Evolutionary conservation across 2,797 vertebrate species (phyloP), one percentile per base, ranked within the genome.

Genomic region (Betta splendens): DNA sequence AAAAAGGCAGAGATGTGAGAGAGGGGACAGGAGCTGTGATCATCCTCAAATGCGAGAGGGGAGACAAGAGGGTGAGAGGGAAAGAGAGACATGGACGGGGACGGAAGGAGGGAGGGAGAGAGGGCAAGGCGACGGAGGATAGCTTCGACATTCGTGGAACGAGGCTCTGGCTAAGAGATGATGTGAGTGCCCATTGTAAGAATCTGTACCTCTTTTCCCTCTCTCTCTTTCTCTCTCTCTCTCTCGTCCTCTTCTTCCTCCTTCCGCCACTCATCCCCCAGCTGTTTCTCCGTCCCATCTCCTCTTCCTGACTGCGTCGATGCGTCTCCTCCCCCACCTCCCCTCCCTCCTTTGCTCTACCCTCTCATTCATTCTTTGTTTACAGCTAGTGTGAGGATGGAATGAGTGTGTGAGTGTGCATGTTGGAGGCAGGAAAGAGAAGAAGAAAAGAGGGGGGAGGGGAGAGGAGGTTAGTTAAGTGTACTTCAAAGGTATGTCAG

Each of bases 331-430:
- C 58, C 74, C 44, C 18, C 28, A 39, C 8, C 50, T 33, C 20
- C 48, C 28, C 28, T 15, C 31, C 32, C 44, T 70, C 58, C 61
- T 58, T 65, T 47, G 67, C 81, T 83, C 70, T 84, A 51, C 81
- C 81, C 75, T 81, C 89, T 91, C 89, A 76, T 87, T 91, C 88
- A 89, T 81, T 78, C 66, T 86, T 90, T 89, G 83, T 87, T 89
- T 87, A 87, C 81, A 77, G 77, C 69, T 38, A 77, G 64, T 69
- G 75, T 76, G 74, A 52, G 44, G 23, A 13, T 22, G 40, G 31
- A 25, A 48, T 31, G 21, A 61, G 59, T 46, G 59, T 43, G 46
- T 71, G 57, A 44, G 29, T 43, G 45, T 49, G 52, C 32, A 50
- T 44, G 29, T 42, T 57, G 22, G 31, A 33, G 43, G 37, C 49